Evolutionary conservation across 2,113 vertebrate species (phyloP).

Genomic region (Psilopsiagon aurifrons): DNA sequence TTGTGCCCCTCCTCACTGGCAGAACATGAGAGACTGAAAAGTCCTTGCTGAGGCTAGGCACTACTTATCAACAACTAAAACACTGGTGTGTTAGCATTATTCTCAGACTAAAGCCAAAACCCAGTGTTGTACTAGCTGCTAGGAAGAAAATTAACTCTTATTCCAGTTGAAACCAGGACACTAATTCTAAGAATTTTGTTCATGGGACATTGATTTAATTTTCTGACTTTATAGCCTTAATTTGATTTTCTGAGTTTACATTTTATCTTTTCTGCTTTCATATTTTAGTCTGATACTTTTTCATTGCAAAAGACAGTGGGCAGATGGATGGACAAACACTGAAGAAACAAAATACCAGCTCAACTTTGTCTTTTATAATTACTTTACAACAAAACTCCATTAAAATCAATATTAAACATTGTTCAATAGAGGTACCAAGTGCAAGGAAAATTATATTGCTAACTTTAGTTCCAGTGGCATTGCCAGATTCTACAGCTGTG

Average conservation of each 20-base stretch:
- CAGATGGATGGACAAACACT: not conserved
- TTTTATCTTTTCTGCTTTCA: not conserved
- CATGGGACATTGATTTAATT: not conserved
- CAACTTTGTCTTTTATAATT: not conserved
- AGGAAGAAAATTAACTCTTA: not conserved
- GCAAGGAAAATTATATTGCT: not conserved
- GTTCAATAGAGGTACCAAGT: not conserved
- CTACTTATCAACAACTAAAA: not conserved
- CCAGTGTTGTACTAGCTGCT: not conserved
- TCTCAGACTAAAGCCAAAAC: not conserved
- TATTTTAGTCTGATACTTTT: not conserved
- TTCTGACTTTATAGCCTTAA: not conserved
- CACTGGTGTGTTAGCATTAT: fast-evolving
- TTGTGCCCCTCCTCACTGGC: not conserved
- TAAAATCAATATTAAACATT: not conserved
- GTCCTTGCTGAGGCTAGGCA: not conserved
- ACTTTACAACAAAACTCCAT: not conserved
- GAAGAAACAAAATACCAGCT: not conserved
- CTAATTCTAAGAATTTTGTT: not conserved
- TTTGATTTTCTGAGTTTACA: not conserved
- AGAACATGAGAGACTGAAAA: not conserved
- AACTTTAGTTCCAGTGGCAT: not conserved
- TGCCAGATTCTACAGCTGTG: not conserved
- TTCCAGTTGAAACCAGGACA: not conserved
- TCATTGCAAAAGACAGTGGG: not conserved